Evolutionary conservation across 1,140 invertebrate genomes (phyloP).

Genomic region (Hyphantria cunea): DNA sequence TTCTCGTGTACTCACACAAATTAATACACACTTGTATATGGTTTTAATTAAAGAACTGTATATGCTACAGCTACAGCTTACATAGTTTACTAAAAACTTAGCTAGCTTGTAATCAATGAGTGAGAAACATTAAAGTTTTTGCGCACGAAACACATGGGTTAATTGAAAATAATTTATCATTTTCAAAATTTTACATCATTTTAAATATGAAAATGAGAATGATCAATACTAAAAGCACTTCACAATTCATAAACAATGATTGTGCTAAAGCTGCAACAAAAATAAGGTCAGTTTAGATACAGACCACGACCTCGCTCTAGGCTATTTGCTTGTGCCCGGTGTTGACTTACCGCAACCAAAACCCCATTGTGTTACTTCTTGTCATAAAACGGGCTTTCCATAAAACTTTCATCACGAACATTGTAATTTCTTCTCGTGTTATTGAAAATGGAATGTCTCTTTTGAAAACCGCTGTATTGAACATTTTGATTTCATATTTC

Average conservation of each 20-base stretch:
- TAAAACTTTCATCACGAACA: conserved; percentile 43
- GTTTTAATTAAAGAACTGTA: too few species aligned
- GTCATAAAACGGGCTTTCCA: conserved; percentile 49
- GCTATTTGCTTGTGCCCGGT: conserved; percentile 65
- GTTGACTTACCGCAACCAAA: conserved; percentile 67
- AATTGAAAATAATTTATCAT: too few species aligned
- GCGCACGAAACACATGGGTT: too few species aligned
- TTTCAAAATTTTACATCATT: too few species aligned
- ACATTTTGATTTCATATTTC: conserved; percentile 30
- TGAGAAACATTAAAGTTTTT: too few species aligned
- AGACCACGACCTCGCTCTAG: conserved; percentile 69
- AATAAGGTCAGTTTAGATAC: conserved; percentile 52
- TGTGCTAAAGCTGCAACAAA: conserved; percentile 37
- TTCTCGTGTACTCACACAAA: too few species aligned
- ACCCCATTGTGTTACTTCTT: conserved; percentile 71
- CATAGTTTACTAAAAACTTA: too few species aligned
- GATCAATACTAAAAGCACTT: too few species aligned
- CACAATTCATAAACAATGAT: not conserved
- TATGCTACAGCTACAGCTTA: too few species aligned
- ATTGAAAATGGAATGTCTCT: conserved; percentile 37
- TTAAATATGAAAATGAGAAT: too few species aligned
- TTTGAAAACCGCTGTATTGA: conserved; percentile 35
- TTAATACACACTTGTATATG: too few species aligned
- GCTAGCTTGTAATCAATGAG: too few species aligned
- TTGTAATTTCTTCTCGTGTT: conserved; percentile 45